Conservation (phyloP, 2,113 vertebrate species). For the Psammodynastes pulverulentus region DNA sequence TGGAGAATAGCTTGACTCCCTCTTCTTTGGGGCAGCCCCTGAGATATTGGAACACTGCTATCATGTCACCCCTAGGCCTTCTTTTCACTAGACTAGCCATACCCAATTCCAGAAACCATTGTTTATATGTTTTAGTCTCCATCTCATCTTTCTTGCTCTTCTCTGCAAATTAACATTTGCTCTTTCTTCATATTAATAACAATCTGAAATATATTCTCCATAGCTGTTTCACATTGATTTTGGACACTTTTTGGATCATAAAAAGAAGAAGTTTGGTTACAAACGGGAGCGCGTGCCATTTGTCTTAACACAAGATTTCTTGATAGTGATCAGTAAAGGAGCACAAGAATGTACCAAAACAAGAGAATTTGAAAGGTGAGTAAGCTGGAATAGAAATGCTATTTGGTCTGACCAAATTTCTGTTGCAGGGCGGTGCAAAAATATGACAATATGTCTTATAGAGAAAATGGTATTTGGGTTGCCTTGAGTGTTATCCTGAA, state of each 20-base stretch:
- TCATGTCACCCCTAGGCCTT: neutral
- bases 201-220: slow-evolving; percentile 32
- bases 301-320: slow-evolving; percentile 96
- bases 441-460: neutral
- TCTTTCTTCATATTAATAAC: slow-evolving; percentile 8
- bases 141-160: neutral
- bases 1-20: no score
- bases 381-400: neutral
- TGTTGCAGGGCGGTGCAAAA: neutral
- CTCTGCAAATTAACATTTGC: neutral
- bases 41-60: neutral
- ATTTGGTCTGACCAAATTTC: neutral
- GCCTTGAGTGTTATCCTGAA: neutral
- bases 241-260: slow-evolving; percentile 97
- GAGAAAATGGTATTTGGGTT: neutral
- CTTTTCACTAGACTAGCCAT: neutral
- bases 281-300: slow-evolving; percentile 97
- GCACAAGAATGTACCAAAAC: slow-evolving; percentile 97
- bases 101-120: neutral
- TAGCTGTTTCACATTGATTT: slow-evolving; percentile 99
- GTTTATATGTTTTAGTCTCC: neutral
- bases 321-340: slow-evolving; percentile 98
- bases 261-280: slow-evolving; percentile 99
- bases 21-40: no score
- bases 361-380: slow-evolving; percentile 95